A percentile compares a stretch with the other conserved stretches of the same genome.
Evolutionary conservation across 2,888 invertebrate species (phyloP).

Genomic region (Theretra japonica): DNA sequence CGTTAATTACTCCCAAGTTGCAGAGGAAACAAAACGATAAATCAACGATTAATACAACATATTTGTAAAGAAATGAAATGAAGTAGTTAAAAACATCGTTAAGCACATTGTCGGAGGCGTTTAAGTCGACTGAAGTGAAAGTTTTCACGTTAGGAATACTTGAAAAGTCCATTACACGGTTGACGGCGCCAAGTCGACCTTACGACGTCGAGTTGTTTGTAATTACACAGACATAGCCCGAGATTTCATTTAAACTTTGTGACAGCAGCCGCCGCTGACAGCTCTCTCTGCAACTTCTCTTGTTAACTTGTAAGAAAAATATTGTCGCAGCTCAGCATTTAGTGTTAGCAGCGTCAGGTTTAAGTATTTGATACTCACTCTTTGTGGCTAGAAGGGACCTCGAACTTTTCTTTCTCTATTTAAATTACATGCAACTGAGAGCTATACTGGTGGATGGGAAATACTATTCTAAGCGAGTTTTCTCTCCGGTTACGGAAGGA

Average conservation of each 20-base stretch:
- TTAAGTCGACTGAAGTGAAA: constrained; percentile 74
- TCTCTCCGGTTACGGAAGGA: too few relatives aligned
- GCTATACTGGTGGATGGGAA: too few relatives aligned
- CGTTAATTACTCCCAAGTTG: not conserved
- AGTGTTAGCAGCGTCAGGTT: not conserved
- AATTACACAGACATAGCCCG: constrained; percentile 77
- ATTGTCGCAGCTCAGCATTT: constrained; percentile 43
- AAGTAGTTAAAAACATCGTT: constrained; percentile 82
- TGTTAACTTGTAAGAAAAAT: constrained; percentile 64
- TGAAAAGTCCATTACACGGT: constrained; percentile 83
- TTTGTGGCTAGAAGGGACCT: not conserved
- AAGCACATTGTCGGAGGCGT: constrained; percentile 79
- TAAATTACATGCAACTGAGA: not conserved
- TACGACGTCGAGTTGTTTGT: constrained; percentile 73
- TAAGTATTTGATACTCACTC: not conserved
- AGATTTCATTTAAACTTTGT: constrained; percentile 81
- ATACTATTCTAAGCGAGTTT: too few relatives aligned
- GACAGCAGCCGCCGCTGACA: constrained; percentile 68
- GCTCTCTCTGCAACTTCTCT: constrained; percentile 66
- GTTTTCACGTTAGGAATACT: constrained; percentile 82
- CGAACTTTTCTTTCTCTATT: not conserved
- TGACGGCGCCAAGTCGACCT: constrained; percentile 71
- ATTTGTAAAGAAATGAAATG: constrained; percentile 66
- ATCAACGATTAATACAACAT: constrained; percentile 72
- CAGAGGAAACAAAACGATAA: not conserved